These are phyloP conservation scores for Darevskia nairensis DNA, from an alignment of 2,797 vertebrate species.

Conservation along the genomic window DNA sequence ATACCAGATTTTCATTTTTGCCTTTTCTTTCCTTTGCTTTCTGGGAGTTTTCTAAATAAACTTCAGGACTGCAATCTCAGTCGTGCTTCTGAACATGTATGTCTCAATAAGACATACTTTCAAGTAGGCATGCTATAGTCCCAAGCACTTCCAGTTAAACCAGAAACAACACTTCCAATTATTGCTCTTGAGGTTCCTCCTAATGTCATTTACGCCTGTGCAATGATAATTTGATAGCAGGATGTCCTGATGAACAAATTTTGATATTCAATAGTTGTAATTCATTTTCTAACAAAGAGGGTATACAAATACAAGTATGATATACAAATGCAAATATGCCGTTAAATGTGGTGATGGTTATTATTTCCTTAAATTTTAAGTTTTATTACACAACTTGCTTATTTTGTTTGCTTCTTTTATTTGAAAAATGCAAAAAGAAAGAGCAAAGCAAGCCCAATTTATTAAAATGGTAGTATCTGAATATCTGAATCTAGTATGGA, in stretches of 20 bases:
- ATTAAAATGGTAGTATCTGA: slow-evolving; percentile 12
- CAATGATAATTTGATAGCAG: too few relatives aligned
- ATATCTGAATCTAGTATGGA: background rate
- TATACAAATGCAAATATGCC: background rate
- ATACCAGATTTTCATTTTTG: slow-evolving; percentile 16
- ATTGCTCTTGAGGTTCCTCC: background rate
- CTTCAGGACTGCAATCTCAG: background rate
- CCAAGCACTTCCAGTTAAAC: slow-evolving; percentile 11
- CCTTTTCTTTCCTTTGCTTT: slow-evolving; percentile 4
- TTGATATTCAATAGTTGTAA: background rate
- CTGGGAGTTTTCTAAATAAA: slow-evolving; percentile 19
- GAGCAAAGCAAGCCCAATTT: background rate
- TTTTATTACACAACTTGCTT: background rate
- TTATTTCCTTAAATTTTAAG: background rate
- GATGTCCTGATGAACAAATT: background rate
- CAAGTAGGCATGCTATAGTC: background rate
- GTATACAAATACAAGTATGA: background rate
- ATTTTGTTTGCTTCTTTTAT: background rate
- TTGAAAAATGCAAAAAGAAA: background rate
- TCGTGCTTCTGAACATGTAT: background rate
- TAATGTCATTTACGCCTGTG: background rate
- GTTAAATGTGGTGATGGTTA: background rate
- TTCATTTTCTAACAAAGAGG: background rate
- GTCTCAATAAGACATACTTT: background rate
- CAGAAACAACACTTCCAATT: background rate